Evolutionary conservation across 2,113 vertebrate species (phyloP), one percentile per base, ranked within the genome.

Genomic region (Salvator merianae): DNA sequence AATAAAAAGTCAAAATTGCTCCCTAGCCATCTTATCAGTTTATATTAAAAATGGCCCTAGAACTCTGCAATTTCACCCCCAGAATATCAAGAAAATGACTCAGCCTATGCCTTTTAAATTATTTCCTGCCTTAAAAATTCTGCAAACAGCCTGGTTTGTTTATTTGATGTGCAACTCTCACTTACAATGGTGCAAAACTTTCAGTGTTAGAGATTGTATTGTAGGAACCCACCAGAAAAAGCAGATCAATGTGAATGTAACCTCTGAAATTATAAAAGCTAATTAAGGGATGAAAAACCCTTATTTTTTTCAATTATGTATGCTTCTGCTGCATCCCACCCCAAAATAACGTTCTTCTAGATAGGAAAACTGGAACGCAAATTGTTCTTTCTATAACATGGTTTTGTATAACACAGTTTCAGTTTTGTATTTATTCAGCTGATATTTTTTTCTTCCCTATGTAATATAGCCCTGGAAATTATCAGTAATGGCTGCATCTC

Each of bases 131-230:
- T 83, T 93, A 90, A 85, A 89, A 81, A 92, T 86, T 87, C 80
- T 74, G 84, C 88, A 89, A 89, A 87, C 89, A 93, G 91, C 70
- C 76, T 89, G 79, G 82, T 90, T 91, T 79, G 36, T 88, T 84
- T 74, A 86, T 43, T 74, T 85, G 78, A 90, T 87, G 88, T 32
- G 55, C 78, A 74, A 88, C 26, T n/a, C 66, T 74, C 38, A 86
- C 20, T 16, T 59, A 59, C 14, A 59, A 59, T 59, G 4, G 55
- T 59, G 55, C 20, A 59, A 47, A 47, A 47, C 43, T 47, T 47
- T 47, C 43, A 47, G 43, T 47, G 10, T n/a, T 9, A 47, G 43
- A 47, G 43, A 47, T 47, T 47, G 10, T 47, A 9, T 9, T 47
- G 43, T 20, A 20, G 14, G 20, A 59, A 59, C 4, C 55, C 18